Base-by-base conservation (phyloP, 2,888 invertebrate genomes). In the Cheilosia impressa region DNA sequence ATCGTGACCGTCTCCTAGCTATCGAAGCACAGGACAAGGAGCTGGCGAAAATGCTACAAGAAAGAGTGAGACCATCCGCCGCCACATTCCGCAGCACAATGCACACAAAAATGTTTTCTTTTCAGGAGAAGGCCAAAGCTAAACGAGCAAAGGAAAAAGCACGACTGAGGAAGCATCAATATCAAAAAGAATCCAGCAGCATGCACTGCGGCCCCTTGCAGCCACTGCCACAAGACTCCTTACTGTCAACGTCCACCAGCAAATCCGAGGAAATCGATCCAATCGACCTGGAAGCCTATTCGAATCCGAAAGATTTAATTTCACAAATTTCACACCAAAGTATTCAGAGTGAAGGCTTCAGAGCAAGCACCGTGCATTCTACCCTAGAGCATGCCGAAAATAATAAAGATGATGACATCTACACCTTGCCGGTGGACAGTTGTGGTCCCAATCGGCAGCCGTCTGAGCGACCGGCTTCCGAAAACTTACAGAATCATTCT, bases 11-110 rank as follows among this genome's bases (percentile, higher is more conserved):
- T 87, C 93, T 95, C 89, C 90, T 96, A 87, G 96, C 96, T 2
- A 95, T 96, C 88, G 96, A 96, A 92, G 96, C 96, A 0, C 96
- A 96, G 91, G 96, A 96, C 89, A 95, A 96, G 83, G 96, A 96
- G 91, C 91, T 96, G 63, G 96, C 96, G 2, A 94, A 95, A 90
- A 94, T 96, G 93, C 91, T 96, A 57, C 96, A 96, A 90, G 96
- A 96, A 90, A 93, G 94, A 88, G 91, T 91, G 88, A 84, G 6
- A 7, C 13, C 19, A 0, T 17, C 5, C n/a, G 4, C 2, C 15
- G 17, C 9, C 7, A 13, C 34, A n/a, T 19, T 24, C 15, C 4
- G 19, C 34, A 47, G 41, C 9, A 63, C 15, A 27, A 22, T 60
- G n/a, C 13, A 38, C 38, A 66, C 19, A 65, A 13, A 65, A 13